phyloP scores from a whole-genome alignment of 2,888 invertebrate species.

The Anodontia alba region DNA sequence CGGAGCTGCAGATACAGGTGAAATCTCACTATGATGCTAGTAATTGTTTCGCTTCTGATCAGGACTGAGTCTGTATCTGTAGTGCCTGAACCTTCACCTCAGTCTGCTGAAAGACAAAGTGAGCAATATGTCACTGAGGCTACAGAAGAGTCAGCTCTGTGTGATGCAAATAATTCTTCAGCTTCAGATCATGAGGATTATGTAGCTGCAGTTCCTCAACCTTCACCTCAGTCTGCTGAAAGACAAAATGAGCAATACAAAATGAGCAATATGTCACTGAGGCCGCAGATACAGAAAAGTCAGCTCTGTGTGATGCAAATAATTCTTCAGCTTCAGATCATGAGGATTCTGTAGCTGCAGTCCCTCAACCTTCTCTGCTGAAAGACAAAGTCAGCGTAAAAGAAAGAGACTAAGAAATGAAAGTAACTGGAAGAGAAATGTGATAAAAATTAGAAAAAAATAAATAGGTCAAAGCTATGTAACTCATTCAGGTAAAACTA shows the following conservation, averaged over 20 bases:
- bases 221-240: background rate
- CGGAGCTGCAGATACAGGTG: background rate
- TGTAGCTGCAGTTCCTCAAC: background rate
- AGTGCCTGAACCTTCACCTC: background rate
- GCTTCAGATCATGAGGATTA: background rate
- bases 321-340: background rate
- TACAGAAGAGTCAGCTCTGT: background rate
- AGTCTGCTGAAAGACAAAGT: background rate
- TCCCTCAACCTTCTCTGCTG: background rate
- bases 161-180: background rate
- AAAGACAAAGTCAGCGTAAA: background rate
- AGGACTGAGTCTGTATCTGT: slow-evolving; percentile 4
- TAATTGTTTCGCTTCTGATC: background rate
- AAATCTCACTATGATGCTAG: background rate
- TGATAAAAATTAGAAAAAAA: too few species aligned
- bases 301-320: too few species aligned
- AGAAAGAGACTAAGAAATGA: slow-evolving; percentile 18
- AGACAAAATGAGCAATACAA: too few species aligned
- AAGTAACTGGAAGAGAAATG: slow-evolving; percentile 20
- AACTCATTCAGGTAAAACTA: too few species aligned
- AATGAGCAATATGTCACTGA: too few species aligned
- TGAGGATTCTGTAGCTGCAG: background rate
- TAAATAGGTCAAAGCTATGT: too few species aligned
- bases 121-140: too few species aligned
- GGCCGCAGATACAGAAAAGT: too few species aligned